These are phyloP conservation scores for Phortica okadai DNA, from an alignment of 2,888 invertebrate species.

Conservation along the genomic window DNA sequence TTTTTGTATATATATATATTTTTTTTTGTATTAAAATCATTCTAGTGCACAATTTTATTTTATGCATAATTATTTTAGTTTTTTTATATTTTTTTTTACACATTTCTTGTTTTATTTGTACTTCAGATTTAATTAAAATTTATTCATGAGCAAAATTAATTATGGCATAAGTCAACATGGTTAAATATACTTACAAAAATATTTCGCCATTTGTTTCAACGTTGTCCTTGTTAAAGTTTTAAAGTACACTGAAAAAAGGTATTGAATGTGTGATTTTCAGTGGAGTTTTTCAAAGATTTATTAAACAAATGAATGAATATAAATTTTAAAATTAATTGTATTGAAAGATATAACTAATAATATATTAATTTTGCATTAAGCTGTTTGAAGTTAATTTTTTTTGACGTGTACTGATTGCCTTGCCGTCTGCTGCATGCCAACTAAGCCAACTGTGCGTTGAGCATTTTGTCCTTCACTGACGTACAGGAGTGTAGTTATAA, in stretches of 20 bases:
- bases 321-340: too few species aligned
- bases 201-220: background rate
- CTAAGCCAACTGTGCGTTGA: constrained; percentile 18
- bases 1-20: constrained; percentile 19
- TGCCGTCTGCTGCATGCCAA: background rate
- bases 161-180: constrained; percentile 52
- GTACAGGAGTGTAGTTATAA: background rate
- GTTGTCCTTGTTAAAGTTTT: constrained; percentile 20
- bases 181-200: background rate
- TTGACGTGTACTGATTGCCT: constrained; percentile 7
- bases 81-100: constrained; percentile 12
- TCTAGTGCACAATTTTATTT: constrained; percentile 19
- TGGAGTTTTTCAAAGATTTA: background rate
- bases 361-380: too few species aligned
- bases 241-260: constrained; percentile 31
- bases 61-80: constrained; percentile 4
- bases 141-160: constrained; percentile 71
- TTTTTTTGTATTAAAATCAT: constrained; percentile 16
- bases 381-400: background rate
- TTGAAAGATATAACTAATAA: too few species aligned
- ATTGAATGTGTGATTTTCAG: background rate
- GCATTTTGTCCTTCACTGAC: constrained; percentile 45
- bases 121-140: constrained; percentile 62
- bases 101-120: constrained; percentile 35
- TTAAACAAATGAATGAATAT: too few species aligned